These are phyloP conservation scores for Neosalanx taihuensis DNA, from an alignment of 2,797 vertebrate genomes.

Conservation along the genomic window DNA sequence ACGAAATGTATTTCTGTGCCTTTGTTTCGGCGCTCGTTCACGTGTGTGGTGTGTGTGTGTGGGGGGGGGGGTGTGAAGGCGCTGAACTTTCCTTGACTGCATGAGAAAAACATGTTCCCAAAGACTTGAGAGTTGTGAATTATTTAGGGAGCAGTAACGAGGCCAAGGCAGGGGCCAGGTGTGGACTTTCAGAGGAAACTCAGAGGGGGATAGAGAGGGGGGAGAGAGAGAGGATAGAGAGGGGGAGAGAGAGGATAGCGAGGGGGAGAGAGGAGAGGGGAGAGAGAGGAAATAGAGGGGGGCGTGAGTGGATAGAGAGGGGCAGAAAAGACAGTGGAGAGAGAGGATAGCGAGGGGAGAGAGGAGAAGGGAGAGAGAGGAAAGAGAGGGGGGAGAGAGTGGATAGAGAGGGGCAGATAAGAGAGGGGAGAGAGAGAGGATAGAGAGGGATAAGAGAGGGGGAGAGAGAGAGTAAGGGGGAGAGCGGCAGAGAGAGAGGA, in stretches of 20 bases:
- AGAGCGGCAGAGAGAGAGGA: neutral
- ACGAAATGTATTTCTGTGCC: slow-evolving; percentile 23
- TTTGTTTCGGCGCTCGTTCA: slow-evolving; percentile 3
- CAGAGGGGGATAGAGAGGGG: slow-evolving; percentile 4
- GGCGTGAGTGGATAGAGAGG: neutral
- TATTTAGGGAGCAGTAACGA: slow-evolving; percentile 69
- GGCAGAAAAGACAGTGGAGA: neutral
- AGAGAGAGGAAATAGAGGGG: slow-evolving; percentile 14
- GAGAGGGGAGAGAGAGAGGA: neutral
- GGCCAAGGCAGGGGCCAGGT: slow-evolving; percentile 53
- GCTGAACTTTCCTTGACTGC: slow-evolving; percentile 51
- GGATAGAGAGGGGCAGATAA: neutral
- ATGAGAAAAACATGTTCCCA: slow-evolving; percentile 71
- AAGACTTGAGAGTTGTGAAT: slow-evolving; percentile 67
- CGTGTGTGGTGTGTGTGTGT: slow-evolving; percentile 13
- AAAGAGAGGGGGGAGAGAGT: slow-evolving; percentile 3
- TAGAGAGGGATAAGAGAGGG: neutral
- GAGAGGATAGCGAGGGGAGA: neutral
- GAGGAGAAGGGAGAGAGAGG: slow-evolving; percentile 11
- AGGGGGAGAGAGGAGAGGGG: neutral
- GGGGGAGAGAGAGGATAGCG: neutral
- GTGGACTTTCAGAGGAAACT: slow-evolving; percentile 39
- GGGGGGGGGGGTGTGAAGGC: slow-evolving; percentile 37
- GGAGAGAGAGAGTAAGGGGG: neutral
- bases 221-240: neutral